Conservation (phyloP, 2,888 invertebrate genomes). For the Nemapogon koenigi region DNA sequence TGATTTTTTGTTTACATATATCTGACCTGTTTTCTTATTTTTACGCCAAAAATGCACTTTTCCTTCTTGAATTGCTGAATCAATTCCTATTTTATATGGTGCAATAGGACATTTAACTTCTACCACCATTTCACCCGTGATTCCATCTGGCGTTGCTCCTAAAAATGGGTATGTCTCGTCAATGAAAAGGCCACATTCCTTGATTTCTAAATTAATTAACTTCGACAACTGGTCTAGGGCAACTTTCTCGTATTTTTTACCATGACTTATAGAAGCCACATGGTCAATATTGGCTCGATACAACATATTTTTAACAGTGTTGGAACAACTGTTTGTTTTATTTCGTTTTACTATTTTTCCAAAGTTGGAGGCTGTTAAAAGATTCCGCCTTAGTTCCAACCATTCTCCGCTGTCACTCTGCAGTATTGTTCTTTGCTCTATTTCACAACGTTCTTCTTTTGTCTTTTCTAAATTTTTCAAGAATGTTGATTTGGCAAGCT, state of each 20-base stretch:
- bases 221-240: conserved; percentile 12
- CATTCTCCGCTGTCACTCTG: conserved; percentile 13
- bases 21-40: background rate
- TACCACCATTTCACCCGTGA: conserved; percentile 3
- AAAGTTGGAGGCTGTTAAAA: conserved; percentile 16
- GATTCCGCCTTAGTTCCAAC: conserved; percentile 12
- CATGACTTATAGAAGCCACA: conserved; percentile 14
- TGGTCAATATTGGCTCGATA: too few relatives aligned
- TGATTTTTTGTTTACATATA: too few relatives aligned
- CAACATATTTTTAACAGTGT: conserved; percentile 9
- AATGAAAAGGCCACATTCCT: conserved; percentile 14
- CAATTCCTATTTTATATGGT: conserved; percentile 8
- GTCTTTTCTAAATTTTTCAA: conserved; percentile 2
- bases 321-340: background rate
- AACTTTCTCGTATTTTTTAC: conserved; percentile 12
- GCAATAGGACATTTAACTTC: conserved; percentile 13
- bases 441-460: conserved; percentile 3
- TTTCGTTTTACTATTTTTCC: conserved; percentile 8
- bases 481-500: conserved; percentile 12
- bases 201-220: conserved; percentile 10
- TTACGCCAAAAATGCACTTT: conserved; percentile 10
- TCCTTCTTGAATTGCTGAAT: conserved; percentile 11
- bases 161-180: conserved; percentile 13
- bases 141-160: conserved; percentile 16
- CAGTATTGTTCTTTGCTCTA: conserved; percentile 3